Evolutionary conservation across 2,888 invertebrate genomes (phyloP), one percentile per base, ranked within the genome.

Genomic region (Eupithecia pulchellata): DNA sequence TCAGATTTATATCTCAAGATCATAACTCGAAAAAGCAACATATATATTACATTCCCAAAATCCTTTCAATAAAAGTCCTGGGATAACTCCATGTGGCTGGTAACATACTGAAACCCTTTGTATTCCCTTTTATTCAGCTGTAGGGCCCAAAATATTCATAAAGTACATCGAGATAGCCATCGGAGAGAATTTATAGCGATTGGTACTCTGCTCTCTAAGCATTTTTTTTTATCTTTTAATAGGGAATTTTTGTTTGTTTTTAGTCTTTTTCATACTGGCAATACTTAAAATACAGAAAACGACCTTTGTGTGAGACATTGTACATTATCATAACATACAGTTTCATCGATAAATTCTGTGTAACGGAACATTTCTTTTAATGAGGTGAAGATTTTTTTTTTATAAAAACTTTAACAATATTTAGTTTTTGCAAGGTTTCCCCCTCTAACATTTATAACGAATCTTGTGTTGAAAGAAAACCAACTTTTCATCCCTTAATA

Each of bases 61-160:
- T 57, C 32, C 29, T 42, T 62, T 63, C 47, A 63, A 63, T 65
- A 69, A 66, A 71, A 72, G 30, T 55, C 69, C 64, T 64, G 62
- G 64, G 64, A 66, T 69, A 67, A 62, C 61, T 66, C 39, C 64
- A 69, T 69, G 64, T 69, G 58, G 34, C 20, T 42, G 32, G 57
- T 61, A 55, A 69, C 68, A 71, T 71, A 68, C 65, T 68, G 65
- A 9, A 63, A 34, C 47, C 67, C 39, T 70, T 72, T 68, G 66
- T 68, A 29, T 60, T 58, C 34, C 27, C 52, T 69, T 30, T 66
- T 69, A 66, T 68, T 68, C 62, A 67, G 57, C 64, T 61, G 61
- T 39, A 57, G 29, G 67, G 64, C 30, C 66, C 55, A 67, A 73
- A 66, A 64, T 69, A 69, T 67, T 69, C 69, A 73, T 73, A 73